Evolutionary conservation across 2,888 invertebrate genomes (phyloP).

Genomic region (Ectemnius lituratus): DNA sequence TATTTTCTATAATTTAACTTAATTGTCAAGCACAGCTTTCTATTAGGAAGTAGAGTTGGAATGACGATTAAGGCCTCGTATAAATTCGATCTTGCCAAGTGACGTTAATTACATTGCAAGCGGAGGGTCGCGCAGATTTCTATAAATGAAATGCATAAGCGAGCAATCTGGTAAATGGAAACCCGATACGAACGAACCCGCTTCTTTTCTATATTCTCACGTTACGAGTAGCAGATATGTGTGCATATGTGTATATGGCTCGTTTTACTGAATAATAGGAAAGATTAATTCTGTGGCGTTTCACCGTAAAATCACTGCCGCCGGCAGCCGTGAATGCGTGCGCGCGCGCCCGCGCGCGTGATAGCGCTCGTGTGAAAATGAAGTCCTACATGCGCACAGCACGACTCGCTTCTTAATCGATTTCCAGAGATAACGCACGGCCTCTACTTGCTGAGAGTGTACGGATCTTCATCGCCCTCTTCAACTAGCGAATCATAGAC

Average conservation of each 20-base stretch:
- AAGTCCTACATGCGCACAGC: constrained; percentile 28
- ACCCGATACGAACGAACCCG: too few relatives aligned
- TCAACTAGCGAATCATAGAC: constrained; percentile 30
- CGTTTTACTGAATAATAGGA: constrained; percentile 9
- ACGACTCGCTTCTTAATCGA: constrained; percentile 20
- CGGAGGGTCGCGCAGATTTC: too few relatives aligned
- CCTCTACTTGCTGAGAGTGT: constrained; percentile 15
- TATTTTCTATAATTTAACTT: too few relatives aligned
- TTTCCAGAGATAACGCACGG: constrained; percentile 29
- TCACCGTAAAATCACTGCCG: not conserved
- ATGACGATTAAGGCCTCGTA: too few relatives aligned
- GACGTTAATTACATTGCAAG: too few relatives aligned
- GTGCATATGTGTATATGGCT: not conserved
- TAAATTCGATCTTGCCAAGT: too few relatives aligned
- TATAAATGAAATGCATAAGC: too few relatives aligned
- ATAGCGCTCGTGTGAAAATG: constrained; percentile 32
- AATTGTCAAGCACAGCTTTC: too few relatives aligned
- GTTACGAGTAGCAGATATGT: not conserved
- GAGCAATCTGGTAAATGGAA: too few relatives aligned
- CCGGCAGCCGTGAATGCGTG: not conserved
- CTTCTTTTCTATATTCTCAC: not conserved
- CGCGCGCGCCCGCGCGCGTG: not conserved
- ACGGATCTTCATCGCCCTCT: constrained; percentile 47
- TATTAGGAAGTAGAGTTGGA: too few relatives aligned
- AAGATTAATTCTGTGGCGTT: not conserved